Evolutionary conservation across 2,797 vertebrate genomes (phyloP), one percentile per base, ranked within the genome.

Genomic region (Australoheros facetus): DNA sequence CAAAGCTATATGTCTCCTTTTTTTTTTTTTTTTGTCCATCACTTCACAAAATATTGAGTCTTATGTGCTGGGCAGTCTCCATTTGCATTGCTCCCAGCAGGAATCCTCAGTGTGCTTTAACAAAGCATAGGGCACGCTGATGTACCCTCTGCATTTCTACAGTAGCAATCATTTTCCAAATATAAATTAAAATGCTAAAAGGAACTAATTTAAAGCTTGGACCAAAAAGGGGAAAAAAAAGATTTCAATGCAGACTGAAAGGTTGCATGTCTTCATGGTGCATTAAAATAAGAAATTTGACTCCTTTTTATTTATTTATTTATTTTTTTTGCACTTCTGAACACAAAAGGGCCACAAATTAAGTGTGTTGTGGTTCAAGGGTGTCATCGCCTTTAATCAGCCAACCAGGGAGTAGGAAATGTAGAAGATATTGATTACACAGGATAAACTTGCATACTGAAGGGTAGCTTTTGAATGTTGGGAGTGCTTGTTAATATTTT

Each of bases 401-500:
- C 69, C 84, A 59, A 76, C 79, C 60, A 75, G 90, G 90, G 88
- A 91, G 78, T 71, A 71, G 75, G 71, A 83, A 88, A 81, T 83
- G 87, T 86, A 79, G 87, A 88, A 88, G 90, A 91, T 93, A 93
- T 92, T 94, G 93, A 93, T 93, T 87, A 92, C 87, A 73, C 78
- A 19, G 85, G 84, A 89, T 91, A 85, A 90, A 85, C 86, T 87
- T 89, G 86, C 88, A 87, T 89, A 89, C 83, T 85, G 74, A 86
- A 60, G 85, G 77, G 72, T 28, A 85, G 89, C 89, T 83, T 86
- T 87, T 91, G 78, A 91, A 90, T 89, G 87, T 89, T 75, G 80
- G 83, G 83, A 90, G 86, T 87, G 83, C 90, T 89, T 87, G 87
- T 94, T 88, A 94, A 93, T 93, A 91, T 92, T 94, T 93, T 87